These are phyloP conservation scores for Apamea sordens DNA, from an alignment of 2,888 invertebrate genomes.

Conservation along the genomic window DNA sequence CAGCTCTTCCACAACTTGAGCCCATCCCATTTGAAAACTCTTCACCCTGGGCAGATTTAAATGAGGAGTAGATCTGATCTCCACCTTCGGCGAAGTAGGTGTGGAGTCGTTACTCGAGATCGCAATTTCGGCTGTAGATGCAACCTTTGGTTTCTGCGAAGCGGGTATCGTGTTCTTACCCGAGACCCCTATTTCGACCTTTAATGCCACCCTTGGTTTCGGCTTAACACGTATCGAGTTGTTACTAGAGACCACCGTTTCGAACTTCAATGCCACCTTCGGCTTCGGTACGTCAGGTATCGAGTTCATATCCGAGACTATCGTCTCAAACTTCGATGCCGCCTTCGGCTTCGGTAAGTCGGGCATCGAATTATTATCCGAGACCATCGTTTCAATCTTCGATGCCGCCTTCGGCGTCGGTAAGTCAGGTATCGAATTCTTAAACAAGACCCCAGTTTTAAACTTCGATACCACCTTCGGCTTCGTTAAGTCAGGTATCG, in stretches of 20 bases:
- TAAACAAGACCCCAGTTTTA: not conserved
- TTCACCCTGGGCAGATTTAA: slow-evolving; percentile 63
- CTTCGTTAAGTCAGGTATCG: not conserved
- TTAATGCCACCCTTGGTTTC: not conserved
- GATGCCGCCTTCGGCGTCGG: slow-evolving; percentile 3
- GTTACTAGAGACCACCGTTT: slow-evolving; percentile 29
- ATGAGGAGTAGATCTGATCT: slow-evolving; percentile 28
- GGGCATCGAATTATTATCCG: slow-evolving; percentile 19
- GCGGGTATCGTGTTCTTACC: slow-evolving; percentile 11
- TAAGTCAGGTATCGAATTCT: slow-evolving; percentile 5
- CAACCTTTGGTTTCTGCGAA: slow-evolving; percentile 8
- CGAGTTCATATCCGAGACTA: slow-evolving; percentile 22
- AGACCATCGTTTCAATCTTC: not conserved
- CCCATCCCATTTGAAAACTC: slow-evolving; percentile 81
- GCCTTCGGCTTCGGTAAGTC: slow-evolving; percentile 11
- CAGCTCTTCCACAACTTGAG: slow-evolving; percentile 83
- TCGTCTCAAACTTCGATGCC: not conserved
- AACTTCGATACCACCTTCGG: not conserved
- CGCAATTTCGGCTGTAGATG: not conserved
- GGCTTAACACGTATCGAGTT: slow-evolving; percentile 21
- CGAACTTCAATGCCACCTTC: not conserved
- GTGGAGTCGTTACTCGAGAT: slow-evolving; percentile 4
- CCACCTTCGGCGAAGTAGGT: slow-evolving; percentile 28
- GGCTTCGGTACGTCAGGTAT: slow-evolving; percentile 12
- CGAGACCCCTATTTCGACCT: slow-evolving; percentile 23